Base-by-base conservation (phyloP, 1,140 invertebrate genomes). In the Anastrepha ludens region DNA sequence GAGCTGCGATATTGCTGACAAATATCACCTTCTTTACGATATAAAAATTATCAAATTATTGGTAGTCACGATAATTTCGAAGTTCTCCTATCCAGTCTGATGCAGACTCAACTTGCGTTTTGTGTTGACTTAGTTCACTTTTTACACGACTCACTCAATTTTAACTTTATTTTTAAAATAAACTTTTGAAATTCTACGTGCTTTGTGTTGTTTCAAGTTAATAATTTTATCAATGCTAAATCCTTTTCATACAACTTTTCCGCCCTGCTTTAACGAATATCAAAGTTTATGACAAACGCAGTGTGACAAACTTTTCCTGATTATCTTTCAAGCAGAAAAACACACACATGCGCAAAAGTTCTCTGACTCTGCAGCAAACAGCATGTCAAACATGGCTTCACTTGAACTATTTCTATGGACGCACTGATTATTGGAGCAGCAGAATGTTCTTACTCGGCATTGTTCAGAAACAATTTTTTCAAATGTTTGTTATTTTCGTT, bases 401-500 rank as follows among this genome's bases (percentile, higher is more conserved):
- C 74, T 81, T 81, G 17, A 81, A 47, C 67, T 44, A 55, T 55
- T 55, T 81, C 47, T 55, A n/a, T 55, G 74, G 9, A 20, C 47
- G 74, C 67, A 47, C 47, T 81, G 74, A 13, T 81, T 81, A 81
- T 81, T 81, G 74, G 74, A 81, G 74, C 74, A 15, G n/a, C 44
- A 55, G 47, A 81, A 81, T 81, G 50, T 11, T 81, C 74, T 55
- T 81, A 81, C 47, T 81, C 47, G 55, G 17, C 47, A 58, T 55
- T 81, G 74, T 29, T 15, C 20, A 41, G 47, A 81, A 81, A 9
- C 20, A 81, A 2, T 81, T 81, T 55, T 81, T 17, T 39, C n/a
- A 55, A 55, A 44, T n/a, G 17, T 58, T 67, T 62, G 13, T 17
- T 15, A 62, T 62, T 39, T 67, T 15, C 3, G 6, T 20, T 39